These are phyloP conservation scores for Lampris incognitus DNA, from an alignment of 2,113 vertebrate species.

Conservation along the genomic window DNA sequence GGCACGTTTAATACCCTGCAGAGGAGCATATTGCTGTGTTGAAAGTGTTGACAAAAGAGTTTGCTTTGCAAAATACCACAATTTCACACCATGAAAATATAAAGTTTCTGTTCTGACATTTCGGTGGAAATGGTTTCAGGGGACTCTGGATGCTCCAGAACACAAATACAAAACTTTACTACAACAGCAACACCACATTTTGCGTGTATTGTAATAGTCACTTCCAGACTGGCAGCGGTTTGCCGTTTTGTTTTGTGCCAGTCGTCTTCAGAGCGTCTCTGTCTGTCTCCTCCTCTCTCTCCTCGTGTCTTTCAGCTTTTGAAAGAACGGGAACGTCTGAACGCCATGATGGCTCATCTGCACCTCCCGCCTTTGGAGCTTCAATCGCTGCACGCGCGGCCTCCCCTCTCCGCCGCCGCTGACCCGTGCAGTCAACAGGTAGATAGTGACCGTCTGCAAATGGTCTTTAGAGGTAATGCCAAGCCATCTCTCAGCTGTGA, in stretches of 20 bases:
- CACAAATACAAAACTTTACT: too few species aligned
- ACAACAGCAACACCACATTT: too few species aligned
- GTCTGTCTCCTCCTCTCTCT: constrained; percentile 76
- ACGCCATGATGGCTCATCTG: constrained; percentile 97
- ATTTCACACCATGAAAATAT: too few species aligned
- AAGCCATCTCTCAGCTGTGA: constrained; percentile 76
- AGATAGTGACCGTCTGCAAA: constrained; percentile 83
- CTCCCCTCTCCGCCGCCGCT: constrained; percentile 72
- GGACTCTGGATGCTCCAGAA: too few species aligned
- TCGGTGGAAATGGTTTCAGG: too few species aligned
- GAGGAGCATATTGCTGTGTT: too few species aligned
- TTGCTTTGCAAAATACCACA: too few species aligned
- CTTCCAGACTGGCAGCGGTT: not conserved
- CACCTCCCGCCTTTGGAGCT: constrained; percentile 90
- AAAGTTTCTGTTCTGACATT: too few species aligned
- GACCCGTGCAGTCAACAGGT: constrained; percentile 72
- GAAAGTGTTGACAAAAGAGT: too few species aligned
- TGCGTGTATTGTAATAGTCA: too few species aligned
- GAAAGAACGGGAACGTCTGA: constrained; percentile 94
- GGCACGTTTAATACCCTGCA: too few species aligned
- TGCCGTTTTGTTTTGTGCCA: not conserved
- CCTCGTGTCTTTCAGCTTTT: constrained; percentile 87
- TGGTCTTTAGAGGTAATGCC: constrained; percentile 87
- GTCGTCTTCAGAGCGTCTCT: constrained; percentile 7
- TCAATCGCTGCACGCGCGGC: constrained; percentile 86